Evolutionary conservation across 2,797 vertebrate species (phyloP), one percentile per base, ranked within the genome.

Genomic region (Threskiornis aethiopicus): DNA sequence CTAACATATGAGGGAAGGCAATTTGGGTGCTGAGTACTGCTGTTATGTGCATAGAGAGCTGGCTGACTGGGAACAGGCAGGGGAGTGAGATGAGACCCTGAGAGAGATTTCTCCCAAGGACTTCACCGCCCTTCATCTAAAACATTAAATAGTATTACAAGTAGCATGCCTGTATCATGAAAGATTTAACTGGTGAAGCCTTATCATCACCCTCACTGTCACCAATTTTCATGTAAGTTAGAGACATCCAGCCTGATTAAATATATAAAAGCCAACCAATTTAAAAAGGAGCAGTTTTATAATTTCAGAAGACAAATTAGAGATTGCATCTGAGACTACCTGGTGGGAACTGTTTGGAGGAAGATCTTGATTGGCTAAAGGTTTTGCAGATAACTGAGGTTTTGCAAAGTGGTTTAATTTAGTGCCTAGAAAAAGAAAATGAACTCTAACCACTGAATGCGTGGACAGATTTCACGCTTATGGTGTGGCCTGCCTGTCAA

Each of bases 281-380:
- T 90, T 51, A 2, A 67, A 81, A 88, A 80, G 16, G 3, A 84
- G 10, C 8, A 58, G 22, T 37, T 87, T 72, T 46, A 35, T 66
- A 42, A 87, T 55, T 93, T 87, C 62, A 87, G 33, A 92, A 89
- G 70, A 72, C n/a, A 86, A 94, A 85, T 46, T 39, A 54, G 20
- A 90, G 54, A 65, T 29, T 42, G 12, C 46, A 58, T 49, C 25
- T 49, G n/a, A 90, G 57, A 62, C 41, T 42, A 57, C 31, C 15
- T 37, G 8, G 46, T 39, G 21, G 28, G 20, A 85, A 55, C 4
- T 33, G 12, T 55, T 81, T 64, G 39, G 29, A 76, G 14, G 87
- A 89, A 71, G 22, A 51, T 62, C 39, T 70, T 58, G 10, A 67
- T 12, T 78, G 46, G 37, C 33, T 85, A 41, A 66, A 87, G 19